Base-by-base conservation (phyloP, 2,797 vertebrate genomes). In the Brachymystax lenok region DNA sequence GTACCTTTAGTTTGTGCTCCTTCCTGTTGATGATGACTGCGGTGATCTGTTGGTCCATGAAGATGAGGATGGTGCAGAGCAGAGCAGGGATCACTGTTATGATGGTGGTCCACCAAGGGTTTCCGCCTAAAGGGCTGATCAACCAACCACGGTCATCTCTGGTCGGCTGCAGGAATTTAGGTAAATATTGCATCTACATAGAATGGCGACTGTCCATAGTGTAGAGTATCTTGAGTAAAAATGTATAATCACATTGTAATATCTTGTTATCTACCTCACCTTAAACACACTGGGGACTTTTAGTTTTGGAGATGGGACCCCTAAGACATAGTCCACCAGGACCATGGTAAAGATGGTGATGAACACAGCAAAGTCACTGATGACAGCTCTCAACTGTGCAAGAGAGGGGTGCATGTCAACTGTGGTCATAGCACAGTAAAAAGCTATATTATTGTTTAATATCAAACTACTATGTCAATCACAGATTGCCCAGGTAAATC, bases 41-140 rank as follows among this genome's bases (percentile, higher is more conserved):
- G 74, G 98, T 99, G 85, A 99, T 99, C 92, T 99, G 98, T 88
- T 99, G 98, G 90, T 99, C 98, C 98, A 99, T 99, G 88, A 99
- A 99, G 89, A 99, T 98, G 54, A 99, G 95, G 89, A 99, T 99
- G 79, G 98, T 99, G 86, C 98, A 99, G 83, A 99, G 97, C 77
- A 99, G 90, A 78, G 98, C 98, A 63, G 98, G 98, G 86, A 99
- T 84, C 79, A 97, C 74, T 2, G 97, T 95, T 79, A 98, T 94
- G 79, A 99, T 78, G 24, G 96, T 92, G 2, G 98, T 99, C 98
- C 98, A 99, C 98, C 98, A 99, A 52, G 98, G 98, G 92, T 99
- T 99, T 24, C 96, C 95, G 27, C 98, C 98, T 89, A 99, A 76
- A 0, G 98, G 98, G 87, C 92, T 96, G 76, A 99, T 91, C 84